Percentiles rank a stretch among this genome's conserved stretches.
phyloP scores from a whole-genome alignment of 2,888 invertebrate species.

The Rhingia campestris region DNA sequence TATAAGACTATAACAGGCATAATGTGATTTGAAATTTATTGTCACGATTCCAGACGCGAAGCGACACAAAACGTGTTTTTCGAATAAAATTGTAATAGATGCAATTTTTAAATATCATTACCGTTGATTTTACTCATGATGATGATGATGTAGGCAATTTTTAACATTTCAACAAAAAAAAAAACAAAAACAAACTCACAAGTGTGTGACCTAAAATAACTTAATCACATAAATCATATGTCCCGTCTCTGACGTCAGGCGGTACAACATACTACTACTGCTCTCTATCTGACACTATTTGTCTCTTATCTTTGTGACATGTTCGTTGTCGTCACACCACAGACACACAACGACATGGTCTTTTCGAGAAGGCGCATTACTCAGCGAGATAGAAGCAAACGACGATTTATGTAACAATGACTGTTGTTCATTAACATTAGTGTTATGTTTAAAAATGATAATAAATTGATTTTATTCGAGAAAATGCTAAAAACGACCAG shows the following conservation, averaged over 20 bases:
- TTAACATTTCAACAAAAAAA: conserved; percentile 1
- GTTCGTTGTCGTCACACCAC: conserved; percentile 13
- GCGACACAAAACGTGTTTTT: conserved; percentile 26
- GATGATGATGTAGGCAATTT: conserved; percentile 17
- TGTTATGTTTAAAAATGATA: not conserved
- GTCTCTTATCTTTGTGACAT: conserved; percentile 11
- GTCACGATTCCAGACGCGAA: conserved; percentile 12
- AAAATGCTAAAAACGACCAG: not conserved
- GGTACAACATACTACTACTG: not conserved
- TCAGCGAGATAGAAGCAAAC: not conserved
- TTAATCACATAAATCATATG: conserved; percentile 57
- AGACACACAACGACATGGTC: not conserved
- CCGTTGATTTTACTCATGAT: conserved; percentile 23
- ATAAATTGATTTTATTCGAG: conserved; percentile 1
- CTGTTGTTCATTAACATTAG: not conserved
- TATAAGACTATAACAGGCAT: conserved; percentile 23
- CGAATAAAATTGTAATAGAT: conserved; percentile 29
- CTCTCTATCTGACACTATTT: not conserved
- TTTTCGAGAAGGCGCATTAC: conserved; percentile 7
- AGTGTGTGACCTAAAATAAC: conserved; percentile 55
- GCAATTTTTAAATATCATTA: conserved; percentile 20
- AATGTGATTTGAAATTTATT: conserved; percentile 40
- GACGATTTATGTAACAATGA: conserved; percentile 6
- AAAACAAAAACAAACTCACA: conserved; percentile 19
- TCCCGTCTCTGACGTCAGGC: conserved; percentile 10